These are phyloP conservation scores for Cosmorhoe ocellata DNA, from an alignment of 2,888 invertebrate species.

Conservation along the genomic window DNA sequence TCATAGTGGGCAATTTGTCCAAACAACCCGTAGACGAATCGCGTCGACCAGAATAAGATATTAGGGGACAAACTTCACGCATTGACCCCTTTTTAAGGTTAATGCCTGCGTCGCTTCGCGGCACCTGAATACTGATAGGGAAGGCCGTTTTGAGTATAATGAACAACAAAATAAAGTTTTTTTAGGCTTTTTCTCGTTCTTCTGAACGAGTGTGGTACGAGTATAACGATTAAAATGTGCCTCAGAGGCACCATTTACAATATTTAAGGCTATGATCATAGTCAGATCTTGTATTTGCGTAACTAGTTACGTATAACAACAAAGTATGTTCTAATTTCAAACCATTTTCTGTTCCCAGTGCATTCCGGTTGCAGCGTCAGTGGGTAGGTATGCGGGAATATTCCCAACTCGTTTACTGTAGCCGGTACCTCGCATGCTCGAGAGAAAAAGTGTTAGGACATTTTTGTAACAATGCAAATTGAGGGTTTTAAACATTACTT, in stretches of 20 bases:
- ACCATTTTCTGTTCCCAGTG: slow-evolving; percentile 47
- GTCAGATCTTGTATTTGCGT: no score
- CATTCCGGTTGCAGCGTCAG: slow-evolving; percentile 55
- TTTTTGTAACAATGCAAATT: background rate
- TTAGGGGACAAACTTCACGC: slow-evolving; percentile 76
- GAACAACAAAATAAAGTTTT: slow-evolving; percentile 32
- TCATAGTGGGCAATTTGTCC: slow-evolving; percentile 67
- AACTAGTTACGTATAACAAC: slow-evolving; percentile 54
- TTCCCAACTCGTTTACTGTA: slow-evolving; percentile 51
- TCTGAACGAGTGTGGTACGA: no score
- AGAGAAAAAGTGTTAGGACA: slow-evolving; percentile 4
- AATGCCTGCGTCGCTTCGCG: slow-evolving; percentile 63
- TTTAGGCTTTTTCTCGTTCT: no score
- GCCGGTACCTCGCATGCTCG: slow-evolving; percentile 30
- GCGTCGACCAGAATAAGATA: slow-evolving; percentile 71
- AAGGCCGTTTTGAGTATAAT: slow-evolving; percentile 37
- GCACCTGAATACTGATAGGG: slow-evolving; percentile 74
- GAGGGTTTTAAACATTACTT: no score
- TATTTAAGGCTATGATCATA: no score
- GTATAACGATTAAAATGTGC: no score
- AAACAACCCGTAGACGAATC: slow-evolving; percentile 65
- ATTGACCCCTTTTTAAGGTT: slow-evolving; percentile 81
- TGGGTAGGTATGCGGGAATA: slow-evolving; percentile 42
- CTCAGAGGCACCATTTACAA: no score
- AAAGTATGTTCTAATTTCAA: slow-evolving; percentile 67